Evolutionary conservation across 1,140 invertebrate species (phyloP).

Genomic region (Euborellia annulipes): DNA sequence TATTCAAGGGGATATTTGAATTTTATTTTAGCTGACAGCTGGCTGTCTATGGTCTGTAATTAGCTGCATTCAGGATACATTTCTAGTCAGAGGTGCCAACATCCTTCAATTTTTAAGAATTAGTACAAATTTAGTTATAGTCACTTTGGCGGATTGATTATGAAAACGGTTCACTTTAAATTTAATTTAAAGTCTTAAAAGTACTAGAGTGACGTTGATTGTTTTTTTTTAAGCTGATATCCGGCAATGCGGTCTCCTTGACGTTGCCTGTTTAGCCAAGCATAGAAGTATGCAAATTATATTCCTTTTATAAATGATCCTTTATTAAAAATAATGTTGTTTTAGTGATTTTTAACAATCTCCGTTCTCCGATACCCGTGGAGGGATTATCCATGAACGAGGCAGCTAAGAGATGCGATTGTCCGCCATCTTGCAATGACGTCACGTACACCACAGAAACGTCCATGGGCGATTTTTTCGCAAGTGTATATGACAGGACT

Average conservation of each 20-base stretch:
- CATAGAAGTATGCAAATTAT: constrained; percentile 12
- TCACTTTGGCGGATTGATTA: no score
- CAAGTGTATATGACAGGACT: constrained; percentile 10
- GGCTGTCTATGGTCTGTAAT: no score
- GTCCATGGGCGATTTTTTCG: constrained; percentile 7
- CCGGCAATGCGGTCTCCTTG: constrained; percentile 9
- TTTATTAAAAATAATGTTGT: not conserved
- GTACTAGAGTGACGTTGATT: no score
- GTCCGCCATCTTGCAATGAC: constrained; percentile 11
- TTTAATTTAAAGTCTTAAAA: no score
- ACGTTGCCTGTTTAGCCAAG: constrained; percentile 11
- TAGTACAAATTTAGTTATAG: no score
- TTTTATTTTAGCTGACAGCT: no score
- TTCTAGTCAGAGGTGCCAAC: no score
- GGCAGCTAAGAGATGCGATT: constrained; percentile 9
- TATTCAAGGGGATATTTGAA: no score
- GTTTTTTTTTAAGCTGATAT: constrained; percentile 4
- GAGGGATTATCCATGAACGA: constrained; percentile 4
- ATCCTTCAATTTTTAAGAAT: no score
- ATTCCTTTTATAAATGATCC: no score
- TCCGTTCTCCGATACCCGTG: constrained; percentile 5
- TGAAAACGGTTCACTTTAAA: no score
- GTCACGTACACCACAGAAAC: constrained; percentile 7
- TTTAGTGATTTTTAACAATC: constrained; percentile 10
- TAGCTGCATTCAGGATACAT: no score